Percentiles rank a stretch among this genome's conserved stretches.
phyloP scores from a whole-genome alignment of 2,797 vertebrate genomes.

The Sciurus carolinensis region DNA sequence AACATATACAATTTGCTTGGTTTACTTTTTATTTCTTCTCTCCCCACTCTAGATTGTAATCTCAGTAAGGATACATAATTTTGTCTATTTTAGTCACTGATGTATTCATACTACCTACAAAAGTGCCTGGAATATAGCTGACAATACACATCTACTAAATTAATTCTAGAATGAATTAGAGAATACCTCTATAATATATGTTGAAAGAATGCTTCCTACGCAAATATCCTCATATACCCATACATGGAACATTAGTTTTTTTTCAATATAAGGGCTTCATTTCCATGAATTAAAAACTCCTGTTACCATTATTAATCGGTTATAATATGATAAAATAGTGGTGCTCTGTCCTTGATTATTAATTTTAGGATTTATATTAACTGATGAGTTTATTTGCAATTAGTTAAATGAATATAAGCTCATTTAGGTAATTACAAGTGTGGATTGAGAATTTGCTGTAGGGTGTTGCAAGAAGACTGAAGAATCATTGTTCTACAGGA shows the following conservation, averaged over 20 bases:
- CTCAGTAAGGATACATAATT: slow-evolving; percentile 7
- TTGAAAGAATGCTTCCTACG: neutral
- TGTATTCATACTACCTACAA: neutral
- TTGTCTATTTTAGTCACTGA: neutral
- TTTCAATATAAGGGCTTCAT: slow-evolving; percentile 14
- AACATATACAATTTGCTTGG: neutral
- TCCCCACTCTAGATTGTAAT: neutral
- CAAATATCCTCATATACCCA: neutral
- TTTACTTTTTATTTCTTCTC: neutral
- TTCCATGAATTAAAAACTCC: neutral
- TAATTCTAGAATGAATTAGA: neutral
- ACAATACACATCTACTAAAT: neutral
- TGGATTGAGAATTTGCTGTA: slow-evolving; percentile 44
- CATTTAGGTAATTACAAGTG: slow-evolving; percentile 46
- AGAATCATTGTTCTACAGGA: neutral
- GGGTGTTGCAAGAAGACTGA: neutral
- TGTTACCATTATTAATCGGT: slow-evolving; percentile 22
- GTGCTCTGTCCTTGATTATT: neutral
- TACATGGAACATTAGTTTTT: neutral
- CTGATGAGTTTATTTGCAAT: slow-evolving; percentile 9
- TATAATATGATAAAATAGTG: slow-evolving; percentile 48
- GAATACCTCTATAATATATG: neutral
- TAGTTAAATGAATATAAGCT: slow-evolving; percentile 51
- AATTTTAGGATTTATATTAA: slow-evolving; percentile 55
- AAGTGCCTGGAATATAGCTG: neutral